phyloP scores from a whole-genome alignment of 2,113 vertebrate genomes.

The Phaethornis superciliosus region DNA sequence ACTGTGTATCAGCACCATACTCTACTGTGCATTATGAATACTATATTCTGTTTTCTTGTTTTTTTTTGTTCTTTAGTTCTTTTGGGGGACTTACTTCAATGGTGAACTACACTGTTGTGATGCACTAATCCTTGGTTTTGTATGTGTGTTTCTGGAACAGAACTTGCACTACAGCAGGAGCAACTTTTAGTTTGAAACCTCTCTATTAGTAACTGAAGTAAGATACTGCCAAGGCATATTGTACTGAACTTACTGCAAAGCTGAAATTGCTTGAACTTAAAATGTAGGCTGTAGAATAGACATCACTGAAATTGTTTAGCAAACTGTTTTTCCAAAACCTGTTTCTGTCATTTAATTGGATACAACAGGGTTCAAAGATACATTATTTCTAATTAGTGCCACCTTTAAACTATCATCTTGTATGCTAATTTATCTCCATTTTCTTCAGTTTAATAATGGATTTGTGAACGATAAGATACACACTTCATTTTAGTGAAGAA shows the following conservation, averaged over 20 bases:
- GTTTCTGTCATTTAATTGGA: slow-evolving; percentile 22
- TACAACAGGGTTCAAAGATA: slow-evolving; percentile 8
- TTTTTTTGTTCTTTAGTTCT: not conserved
- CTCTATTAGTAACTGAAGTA: not conserved
- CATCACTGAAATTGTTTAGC: slow-evolving; percentile 14
- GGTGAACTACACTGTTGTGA: not conserved
- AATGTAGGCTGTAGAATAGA: not conserved
- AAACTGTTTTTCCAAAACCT: slow-evolving; percentile 19
- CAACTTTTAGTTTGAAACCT: not conserved
- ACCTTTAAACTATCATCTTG: slow-evolving; percentile 53
- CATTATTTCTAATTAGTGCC: slow-evolving; percentile 51
- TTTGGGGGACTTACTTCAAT: not conserved
- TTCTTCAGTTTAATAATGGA: slow-evolving; percentile 59
- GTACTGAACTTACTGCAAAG: not conserved
- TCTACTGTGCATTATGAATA: not conserved
- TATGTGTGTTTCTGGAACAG: not conserved
- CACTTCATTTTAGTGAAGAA: slow-evolving; percentile 53
- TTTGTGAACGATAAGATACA: slow-evolving; percentile 55
- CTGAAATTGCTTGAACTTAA: not conserved
- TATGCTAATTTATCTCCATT: slow-evolving; percentile 66
- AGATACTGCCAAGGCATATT: not conserved
- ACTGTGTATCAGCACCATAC: not conserved
- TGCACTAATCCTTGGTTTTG: not conserved
- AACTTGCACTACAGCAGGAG: not conserved
- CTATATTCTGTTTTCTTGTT: not conserved